phyloP scores from a whole-genome alignment of 2,888 invertebrate genomes.

The Heliconius ismenius region DNA sequence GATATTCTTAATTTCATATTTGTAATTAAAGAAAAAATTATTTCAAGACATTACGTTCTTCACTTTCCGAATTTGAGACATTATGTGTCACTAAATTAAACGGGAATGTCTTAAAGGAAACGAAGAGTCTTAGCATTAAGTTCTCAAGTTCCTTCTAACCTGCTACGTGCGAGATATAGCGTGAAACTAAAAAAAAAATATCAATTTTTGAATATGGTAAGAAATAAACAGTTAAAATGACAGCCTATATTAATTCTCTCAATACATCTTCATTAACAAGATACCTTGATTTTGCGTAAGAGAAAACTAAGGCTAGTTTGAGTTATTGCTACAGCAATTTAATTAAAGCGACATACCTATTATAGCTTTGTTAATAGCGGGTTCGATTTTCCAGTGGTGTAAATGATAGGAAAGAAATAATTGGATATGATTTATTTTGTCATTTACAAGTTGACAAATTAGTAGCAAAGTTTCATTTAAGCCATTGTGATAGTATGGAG shows the following conservation, averaged over 20 bases:
- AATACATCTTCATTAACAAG: slow-evolving; percentile 17
- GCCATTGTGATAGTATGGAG: neutral
- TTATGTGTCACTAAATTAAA: neutral
- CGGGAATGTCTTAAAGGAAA: no score
- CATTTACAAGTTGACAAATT: no score
- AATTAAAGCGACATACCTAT: slow-evolving; percentile 3
- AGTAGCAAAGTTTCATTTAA: neutral
- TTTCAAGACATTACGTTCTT: no score
- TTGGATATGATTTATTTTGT: no score
- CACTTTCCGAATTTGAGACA: neutral
- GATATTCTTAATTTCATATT: neutral
- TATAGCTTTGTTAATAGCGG: neutral
- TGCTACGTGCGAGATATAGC: no score
- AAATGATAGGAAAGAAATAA: neutral
- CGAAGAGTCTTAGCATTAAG: no score
- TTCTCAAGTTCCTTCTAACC: no score
- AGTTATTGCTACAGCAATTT: slow-evolving; percentile 9
- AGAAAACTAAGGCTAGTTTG: slow-evolving; percentile 16
- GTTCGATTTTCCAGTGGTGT: neutral
- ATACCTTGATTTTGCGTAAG: slow-evolving; percentile 14
- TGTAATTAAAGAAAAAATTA: no score
- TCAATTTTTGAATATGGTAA: no score
- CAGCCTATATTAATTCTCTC: slow-evolving; percentile 1
- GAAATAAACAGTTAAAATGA: neutral
- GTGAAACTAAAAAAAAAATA: no score